These are phyloP conservation scores for Sebastolobus altivelis DNA, from an alignment of 2,797 vertebrate genomes.

Conservation along the genomic window DNA sequence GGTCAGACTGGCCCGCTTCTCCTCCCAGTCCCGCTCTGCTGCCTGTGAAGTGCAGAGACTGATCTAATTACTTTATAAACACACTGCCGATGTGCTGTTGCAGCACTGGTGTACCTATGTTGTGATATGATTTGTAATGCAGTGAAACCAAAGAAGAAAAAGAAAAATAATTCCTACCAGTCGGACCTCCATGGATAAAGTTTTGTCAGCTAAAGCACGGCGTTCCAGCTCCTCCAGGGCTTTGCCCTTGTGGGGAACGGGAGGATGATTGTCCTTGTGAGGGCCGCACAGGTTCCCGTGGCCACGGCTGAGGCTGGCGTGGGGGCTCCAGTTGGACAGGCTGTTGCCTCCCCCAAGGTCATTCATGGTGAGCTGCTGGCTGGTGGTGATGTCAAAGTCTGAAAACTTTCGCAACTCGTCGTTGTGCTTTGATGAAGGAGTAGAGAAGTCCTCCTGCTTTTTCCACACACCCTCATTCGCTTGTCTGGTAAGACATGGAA, in stretches of 20 bases:
- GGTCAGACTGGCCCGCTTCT: constrained; percentile 94
- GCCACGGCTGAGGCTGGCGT: constrained; percentile 73
- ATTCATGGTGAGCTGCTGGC: constrained; percentile 90
- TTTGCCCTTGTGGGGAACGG: constrained; percentile 88
- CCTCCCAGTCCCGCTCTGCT: constrained; percentile 98
- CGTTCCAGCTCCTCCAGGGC: constrained; percentile 89
- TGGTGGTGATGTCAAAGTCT: constrained; percentile 90
- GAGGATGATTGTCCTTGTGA: constrained; percentile 84
- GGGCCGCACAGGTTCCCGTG: constrained; percentile 78
- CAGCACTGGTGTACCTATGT: neutral
- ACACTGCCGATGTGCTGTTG: neutral
- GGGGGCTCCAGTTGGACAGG: constrained; percentile 87
- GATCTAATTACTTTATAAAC: constrained; percentile 12
- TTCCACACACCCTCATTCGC: constrained; percentile 92
- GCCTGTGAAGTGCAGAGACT: constrained; percentile 82
- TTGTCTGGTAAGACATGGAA: constrained; percentile 84
- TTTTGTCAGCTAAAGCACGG: constrained; percentile 90
- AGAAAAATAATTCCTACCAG: constrained; percentile 75
- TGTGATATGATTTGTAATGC: neutral
- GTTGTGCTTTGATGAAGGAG: constrained; percentile 90
- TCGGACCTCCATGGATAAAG: constrained; percentile 93
- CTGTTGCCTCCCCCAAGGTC: constrained; percentile 84
- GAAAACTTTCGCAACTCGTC: constrained; percentile 88
- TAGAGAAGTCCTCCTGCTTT: constrained; percentile 88
- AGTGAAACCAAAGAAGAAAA: neutral